Percentiles rank a stretch among this genome's conserved stretches.
Conservation (phyloP, 2,888 invertebrate species). For the Eupithecia exiguata region DNA sequence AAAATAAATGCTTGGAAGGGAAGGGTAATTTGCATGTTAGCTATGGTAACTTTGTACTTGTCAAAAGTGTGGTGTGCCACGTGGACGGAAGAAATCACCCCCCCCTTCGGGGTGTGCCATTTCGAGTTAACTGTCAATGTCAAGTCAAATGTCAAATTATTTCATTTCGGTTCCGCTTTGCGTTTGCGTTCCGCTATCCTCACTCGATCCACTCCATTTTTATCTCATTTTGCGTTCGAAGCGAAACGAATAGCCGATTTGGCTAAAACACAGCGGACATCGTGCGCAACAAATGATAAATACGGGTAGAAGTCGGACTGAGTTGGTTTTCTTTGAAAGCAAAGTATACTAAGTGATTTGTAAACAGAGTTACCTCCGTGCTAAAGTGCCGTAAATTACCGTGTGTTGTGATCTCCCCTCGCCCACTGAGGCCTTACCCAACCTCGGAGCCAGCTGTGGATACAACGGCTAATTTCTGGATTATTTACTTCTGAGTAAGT, state of each 20-base stretch:
- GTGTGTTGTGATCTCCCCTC: constrained; percentile 50
- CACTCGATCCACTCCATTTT: constrained; percentile 8
- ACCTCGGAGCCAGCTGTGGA: constrained; percentile 56
- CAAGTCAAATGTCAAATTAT: background rate
- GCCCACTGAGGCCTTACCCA: constrained; percentile 43
- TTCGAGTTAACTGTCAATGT: background rate
- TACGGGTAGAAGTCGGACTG: constrained; percentile 47
- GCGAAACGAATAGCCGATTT: constrained; percentile 51
- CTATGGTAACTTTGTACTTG: background rate
- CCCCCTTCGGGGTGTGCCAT: background rate
- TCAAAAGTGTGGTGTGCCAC: too few relatives aligned
- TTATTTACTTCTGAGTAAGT: constrained; percentile 40
- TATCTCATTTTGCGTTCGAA: constrained; percentile 36
- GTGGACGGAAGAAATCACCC: too few relatives aligned
- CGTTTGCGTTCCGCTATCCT: constrained; percentile 7
- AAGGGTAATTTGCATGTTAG: background rate
- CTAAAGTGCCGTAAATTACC: constrained; percentile 50
- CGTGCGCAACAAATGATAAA: constrained; percentile 63
- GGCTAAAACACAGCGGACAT: constrained; percentile 46
- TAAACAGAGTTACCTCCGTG: constrained; percentile 33
- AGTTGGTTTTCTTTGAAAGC: constrained; percentile 20
- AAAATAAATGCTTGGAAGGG: background rate
- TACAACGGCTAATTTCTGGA: constrained; percentile 55
- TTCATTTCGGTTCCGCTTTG: constrained; percentile 5
- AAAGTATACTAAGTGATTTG: constrained; percentile 27